Evolutionary conservation across 1,140 invertebrate genomes (phyloP).

Genomic region (Trichonephila clavata): DNA sequence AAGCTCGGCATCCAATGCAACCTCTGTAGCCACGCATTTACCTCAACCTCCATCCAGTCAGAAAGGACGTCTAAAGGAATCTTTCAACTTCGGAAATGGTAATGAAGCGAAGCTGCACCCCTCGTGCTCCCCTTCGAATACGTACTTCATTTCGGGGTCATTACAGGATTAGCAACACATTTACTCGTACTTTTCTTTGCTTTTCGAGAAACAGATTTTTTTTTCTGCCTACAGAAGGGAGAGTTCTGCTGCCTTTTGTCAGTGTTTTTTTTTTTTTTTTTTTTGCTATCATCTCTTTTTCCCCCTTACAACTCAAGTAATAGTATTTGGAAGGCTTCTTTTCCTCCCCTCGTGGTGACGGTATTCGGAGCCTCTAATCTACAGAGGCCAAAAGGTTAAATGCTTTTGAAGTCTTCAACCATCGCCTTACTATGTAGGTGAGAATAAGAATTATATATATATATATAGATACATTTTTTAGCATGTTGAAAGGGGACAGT

Average conservation of each 20-base stretch:
- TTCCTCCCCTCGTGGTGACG: constrained; percentile 4
- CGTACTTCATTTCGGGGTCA: constrained; percentile 75
- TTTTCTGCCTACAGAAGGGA: constrained; percentile 9
- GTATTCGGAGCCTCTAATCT: constrained; percentile 47
- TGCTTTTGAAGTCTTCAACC: constrained; percentile 47
- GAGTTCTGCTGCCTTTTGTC: constrained; percentile 57
- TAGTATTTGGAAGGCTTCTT: constrained; percentile 64
- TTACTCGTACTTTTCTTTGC: constrained; percentile 64
- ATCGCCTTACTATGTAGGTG: background rate
- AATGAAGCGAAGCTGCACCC: constrained; percentile 59
- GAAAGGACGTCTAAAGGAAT: constrained; percentile 42
- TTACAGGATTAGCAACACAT: constrained; percentile 76
- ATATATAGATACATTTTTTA: constrained; percentile 6
- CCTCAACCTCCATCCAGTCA: constrained; percentile 44
- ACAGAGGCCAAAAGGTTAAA: constrained; percentile 69
- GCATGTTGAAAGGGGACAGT: background rate
- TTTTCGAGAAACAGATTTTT: constrained; percentile 43
- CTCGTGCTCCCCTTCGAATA: constrained; percentile 47
- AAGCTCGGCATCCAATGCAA: background rate
- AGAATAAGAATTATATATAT: constrained; percentile 24
- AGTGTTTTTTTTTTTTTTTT: constrained; percentile 48
- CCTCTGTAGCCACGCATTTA: constrained; percentile 18
- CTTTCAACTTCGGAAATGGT: constrained; percentile 43
- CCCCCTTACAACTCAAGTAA: constrained; percentile 27
- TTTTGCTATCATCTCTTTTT: constrained; percentile 35